Conservation (phyloP, 2,797 vertebrate genomes). For the Macropus fuliginosus region DNA sequence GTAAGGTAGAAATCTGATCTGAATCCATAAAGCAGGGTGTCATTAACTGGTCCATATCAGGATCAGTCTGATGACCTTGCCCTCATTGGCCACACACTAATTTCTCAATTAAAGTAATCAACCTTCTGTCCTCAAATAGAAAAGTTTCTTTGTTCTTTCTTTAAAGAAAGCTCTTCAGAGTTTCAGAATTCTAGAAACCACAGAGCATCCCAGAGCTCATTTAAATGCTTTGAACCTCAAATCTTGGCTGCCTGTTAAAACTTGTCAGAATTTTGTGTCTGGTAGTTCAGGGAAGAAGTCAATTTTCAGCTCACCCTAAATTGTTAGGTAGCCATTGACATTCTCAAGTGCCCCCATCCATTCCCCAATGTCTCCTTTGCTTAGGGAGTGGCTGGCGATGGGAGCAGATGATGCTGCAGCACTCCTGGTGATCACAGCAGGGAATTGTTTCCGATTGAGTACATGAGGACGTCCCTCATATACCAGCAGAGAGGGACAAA, state of each 20-base stretch:
- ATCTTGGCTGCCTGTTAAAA: not conserved
- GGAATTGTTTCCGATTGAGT: not conserved
- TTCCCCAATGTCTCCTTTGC: not conserved
- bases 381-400: not conserved
- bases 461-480: not conserved
- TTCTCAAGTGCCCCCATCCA: not conserved
- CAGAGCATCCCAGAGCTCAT: not conserved
- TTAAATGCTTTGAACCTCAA: not conserved
- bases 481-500: not conserved
- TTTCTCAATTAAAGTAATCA: not conserved
- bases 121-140: fast-evolving
- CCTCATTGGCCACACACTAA: not conserved
- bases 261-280: not conserved
- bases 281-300: not conserved
- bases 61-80: not conserved
- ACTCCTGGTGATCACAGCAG: not conserved
- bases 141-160: not conserved
- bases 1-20: not conserved
- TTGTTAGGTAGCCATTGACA: not conserved
- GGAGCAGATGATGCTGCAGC: not conserved
- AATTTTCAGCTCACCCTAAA: not conserved
- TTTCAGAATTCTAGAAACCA: not conserved
- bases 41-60: not conserved
- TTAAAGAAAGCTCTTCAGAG: not conserved
- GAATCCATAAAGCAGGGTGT: not conserved